Evolutionary conservation across 2,113 vertebrate species (phyloP).

Genomic region (Cebus imitator): DNA sequence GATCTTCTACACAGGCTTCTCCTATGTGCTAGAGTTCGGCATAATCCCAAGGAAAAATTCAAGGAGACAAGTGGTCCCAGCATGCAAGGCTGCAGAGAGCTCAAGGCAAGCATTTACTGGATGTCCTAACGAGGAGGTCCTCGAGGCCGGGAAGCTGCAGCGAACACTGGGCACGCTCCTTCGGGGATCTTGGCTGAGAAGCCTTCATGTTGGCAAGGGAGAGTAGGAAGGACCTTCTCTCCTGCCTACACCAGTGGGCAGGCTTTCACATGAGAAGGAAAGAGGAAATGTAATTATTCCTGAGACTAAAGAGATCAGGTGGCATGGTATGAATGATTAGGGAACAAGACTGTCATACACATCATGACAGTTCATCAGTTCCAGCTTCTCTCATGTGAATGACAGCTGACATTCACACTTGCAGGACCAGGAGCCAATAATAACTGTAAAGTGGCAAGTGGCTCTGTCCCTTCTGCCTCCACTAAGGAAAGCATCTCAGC

Average conservation of each 20-base stretch:
- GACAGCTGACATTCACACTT: background rate
- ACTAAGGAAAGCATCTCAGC: background rate
- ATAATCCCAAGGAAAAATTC: rapidly evolving
- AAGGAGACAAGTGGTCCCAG: background rate
- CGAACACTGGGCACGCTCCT: background rate
- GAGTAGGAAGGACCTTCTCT: background rate
- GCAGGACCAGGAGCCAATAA: background rate
- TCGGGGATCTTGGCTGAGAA: background rate
- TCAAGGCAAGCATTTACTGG: background rate
- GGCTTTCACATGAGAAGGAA: background rate
- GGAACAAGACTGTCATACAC: background rate
- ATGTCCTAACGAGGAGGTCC: no score
- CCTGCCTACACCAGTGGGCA: no score
- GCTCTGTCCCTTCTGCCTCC: background rate
- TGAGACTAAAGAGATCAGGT: background rate
- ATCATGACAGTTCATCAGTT: background rate
- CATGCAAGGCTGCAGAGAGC: background rate
- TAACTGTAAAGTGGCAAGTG: background rate
- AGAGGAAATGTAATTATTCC: background rate
- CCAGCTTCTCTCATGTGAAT: background rate
- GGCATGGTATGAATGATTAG: background rate
- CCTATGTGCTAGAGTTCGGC: rapidly evolving
- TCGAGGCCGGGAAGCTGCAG: background rate
- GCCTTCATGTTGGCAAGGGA: rapidly evolving
- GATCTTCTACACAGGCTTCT: background rate